A percentile compares a stretch with the other conserved stretches of the same genome.
phyloP scores from a whole-genome alignment of 2,888 invertebrate genomes.

The Apamea epomidion region DNA sequence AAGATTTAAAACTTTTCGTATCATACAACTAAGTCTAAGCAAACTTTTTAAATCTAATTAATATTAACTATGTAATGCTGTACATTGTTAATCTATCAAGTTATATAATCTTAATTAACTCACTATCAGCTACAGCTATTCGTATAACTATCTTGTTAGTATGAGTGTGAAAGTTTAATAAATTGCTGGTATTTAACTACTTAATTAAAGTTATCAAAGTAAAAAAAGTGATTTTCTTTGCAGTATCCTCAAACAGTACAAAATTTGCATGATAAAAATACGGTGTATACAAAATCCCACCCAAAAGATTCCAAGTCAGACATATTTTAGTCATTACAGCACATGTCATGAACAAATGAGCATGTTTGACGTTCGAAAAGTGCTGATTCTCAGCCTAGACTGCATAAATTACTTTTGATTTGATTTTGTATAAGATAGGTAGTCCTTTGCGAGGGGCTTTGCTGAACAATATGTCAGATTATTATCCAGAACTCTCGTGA shows the following conservation, averaged over 20 bases:
- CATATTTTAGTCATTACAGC: slow-evolving; percentile 26
- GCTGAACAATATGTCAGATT: slow-evolving; percentile 56
- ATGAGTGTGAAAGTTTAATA: slow-evolving; percentile 50
- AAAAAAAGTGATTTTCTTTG: slow-evolving; percentile 60
- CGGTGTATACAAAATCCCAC: slow-evolving; percentile 60
- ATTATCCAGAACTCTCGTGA: slow-evolving; percentile 46
- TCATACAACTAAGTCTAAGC: slow-evolving; percentile 60
- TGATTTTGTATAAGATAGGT: neutral
- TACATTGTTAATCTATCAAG: slow-evolving; percentile 62
- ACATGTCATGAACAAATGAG: neutral
- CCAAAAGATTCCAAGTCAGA: slow-evolving; percentile 44
- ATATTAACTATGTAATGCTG: slow-evolving; percentile 60
- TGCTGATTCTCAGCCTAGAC: no score
- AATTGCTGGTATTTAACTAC: slow-evolving; percentile 59
- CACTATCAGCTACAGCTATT: slow-evolving; percentile 63
- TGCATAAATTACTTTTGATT: no score
- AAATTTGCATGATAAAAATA: slow-evolving; percentile 56
- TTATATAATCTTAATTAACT: slow-evolving; percentile 61
- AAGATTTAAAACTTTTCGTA: slow-evolving; percentile 40
- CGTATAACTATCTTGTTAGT: slow-evolving; percentile 56
- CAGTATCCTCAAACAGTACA: slow-evolving; percentile 53
- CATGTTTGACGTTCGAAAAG: no score
- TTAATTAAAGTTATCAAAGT: slow-evolving; percentile 47
- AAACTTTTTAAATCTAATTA: slow-evolving; percentile 60
- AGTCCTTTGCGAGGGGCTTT: slow-evolving; percentile 56